Conservation (phyloP, 2,797 vertebrate genomes). For the Spea hammondii region DNA sequence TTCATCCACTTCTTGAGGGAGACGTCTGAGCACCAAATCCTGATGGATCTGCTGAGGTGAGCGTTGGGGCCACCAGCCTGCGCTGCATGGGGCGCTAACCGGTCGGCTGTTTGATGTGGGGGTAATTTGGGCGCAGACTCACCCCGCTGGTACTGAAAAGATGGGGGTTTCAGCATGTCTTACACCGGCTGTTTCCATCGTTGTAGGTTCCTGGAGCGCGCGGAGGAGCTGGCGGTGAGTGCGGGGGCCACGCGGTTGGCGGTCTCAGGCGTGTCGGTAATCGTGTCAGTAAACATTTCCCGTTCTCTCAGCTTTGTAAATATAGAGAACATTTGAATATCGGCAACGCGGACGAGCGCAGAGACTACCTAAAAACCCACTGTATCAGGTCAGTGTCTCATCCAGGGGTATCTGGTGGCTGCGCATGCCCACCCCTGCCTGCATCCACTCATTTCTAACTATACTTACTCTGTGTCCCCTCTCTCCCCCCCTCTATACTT, state of each 20-base stretch:
- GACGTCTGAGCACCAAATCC: constrained; percentile 78
- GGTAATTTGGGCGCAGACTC: neutral
- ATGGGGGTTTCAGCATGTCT: too few relatives aligned
- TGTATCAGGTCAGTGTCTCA: constrained; percentile 78
- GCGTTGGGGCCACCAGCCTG: constrained; percentile 22
- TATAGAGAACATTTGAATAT: constrained; percentile 88
- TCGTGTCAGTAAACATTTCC: too few relatives aligned
- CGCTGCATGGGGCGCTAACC: neutral
- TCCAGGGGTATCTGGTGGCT: too few relatives aligned
- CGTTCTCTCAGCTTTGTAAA: constrained; percentile 79
- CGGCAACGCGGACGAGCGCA: constrained; percentile 79
- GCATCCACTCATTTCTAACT: neutral
- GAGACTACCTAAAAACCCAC: constrained; percentile 84
- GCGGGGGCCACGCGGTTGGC: neutral
- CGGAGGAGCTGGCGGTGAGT: constrained; percentile 89
- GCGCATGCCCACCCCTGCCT: neutral
- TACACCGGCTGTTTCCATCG: neutral
- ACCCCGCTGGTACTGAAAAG: neutral
- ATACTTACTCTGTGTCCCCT: neutral
- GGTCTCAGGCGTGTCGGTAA: neutral
- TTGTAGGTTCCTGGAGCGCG: constrained; percentile 81
- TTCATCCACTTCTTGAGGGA: constrained; percentile 89
- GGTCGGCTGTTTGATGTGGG: too few relatives aligned
- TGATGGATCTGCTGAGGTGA: constrained; percentile 84
- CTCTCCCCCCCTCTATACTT: neutral